These are phyloP conservation scores for Neria commutata DNA, from an alignment of 2,888 invertebrate species.

Conservation along the genomic window DNA sequence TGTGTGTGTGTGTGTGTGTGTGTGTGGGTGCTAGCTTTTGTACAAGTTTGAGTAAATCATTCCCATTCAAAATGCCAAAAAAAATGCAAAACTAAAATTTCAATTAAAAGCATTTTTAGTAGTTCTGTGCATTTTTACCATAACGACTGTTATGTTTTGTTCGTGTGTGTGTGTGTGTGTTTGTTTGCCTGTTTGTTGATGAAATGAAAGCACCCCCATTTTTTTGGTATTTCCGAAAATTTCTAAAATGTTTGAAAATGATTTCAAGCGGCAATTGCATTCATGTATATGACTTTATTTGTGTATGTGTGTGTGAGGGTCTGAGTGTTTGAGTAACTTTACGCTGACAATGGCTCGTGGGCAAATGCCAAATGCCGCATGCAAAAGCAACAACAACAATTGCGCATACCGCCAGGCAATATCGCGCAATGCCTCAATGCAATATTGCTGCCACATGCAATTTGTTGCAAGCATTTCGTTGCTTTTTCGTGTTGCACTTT, in stretches of 20 bases:
- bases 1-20: conserved; percentile 20
- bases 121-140: neutral
- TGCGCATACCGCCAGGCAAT: neutral
- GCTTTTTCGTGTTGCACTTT: too few species aligned
- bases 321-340: conserved; percentile 1
- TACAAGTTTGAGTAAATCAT: conserved; percentile 1
- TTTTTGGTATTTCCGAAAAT: neutral
- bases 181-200: neutral
- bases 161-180: conserved; percentile 10
- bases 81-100: conserved; percentile 1
- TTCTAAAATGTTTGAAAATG: neutral
- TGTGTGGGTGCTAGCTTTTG: conserved; percentile 1
- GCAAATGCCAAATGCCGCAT: neutral
- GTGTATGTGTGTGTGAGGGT: neutral
- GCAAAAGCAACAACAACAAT: neutral
- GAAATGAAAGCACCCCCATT: conserved; percentile 10
- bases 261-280: neutral
- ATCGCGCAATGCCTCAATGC: neutral
- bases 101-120: neutral
- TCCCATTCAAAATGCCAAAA: neutral
- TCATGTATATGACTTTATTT: neutral
- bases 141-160: neutral
- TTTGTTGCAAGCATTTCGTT: neutral
- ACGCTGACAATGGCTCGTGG: neutral
- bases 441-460: conserved; percentile 5